Conservation (phyloP, 2,113 vertebrate species). For the Otis tarda region DNA sequence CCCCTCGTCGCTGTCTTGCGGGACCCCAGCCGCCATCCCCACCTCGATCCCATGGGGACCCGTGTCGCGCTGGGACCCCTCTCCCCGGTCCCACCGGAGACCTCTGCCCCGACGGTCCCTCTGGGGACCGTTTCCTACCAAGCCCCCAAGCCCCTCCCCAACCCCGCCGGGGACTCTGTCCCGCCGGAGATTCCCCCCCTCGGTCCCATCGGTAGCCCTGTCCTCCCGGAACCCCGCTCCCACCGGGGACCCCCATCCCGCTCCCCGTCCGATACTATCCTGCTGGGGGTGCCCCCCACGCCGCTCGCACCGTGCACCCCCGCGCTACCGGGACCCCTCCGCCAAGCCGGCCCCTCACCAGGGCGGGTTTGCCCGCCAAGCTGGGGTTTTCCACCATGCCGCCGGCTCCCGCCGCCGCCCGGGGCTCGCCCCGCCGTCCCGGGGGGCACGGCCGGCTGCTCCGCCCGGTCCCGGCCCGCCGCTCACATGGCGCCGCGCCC, state of each 20-base stretch:
- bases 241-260: neutral
- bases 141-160: neutral
- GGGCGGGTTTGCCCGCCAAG: slow-evolving; percentile 75
- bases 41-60: neutral
- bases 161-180: neutral
- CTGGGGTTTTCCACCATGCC: slow-evolving; percentile 83
- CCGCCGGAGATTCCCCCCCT: too few relatives aligned
- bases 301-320: neutral
- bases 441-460: slow-evolving; percentile 21
- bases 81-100: neutral
- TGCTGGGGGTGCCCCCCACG: too few relatives aligned
- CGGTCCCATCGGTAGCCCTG: too few relatives aligned
- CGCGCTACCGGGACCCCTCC: too few relatives aligned
- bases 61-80: neutral
- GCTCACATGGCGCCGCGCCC: neutral
- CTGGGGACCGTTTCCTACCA: neutral
- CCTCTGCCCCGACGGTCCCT: neutral
- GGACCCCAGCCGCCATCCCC: neutral
- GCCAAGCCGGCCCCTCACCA: slow-evolving; percentile 74
- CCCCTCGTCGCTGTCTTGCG: neutral
- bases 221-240: too few relatives aligned
- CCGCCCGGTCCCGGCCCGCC: neutral
- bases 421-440: slow-evolving; percentile 3
- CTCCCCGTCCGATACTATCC: neutral
- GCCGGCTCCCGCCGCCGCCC: neutral